Conservation (phyloP, 1,140 invertebrate genomes). For the Macrobrachium nipponense region DNA sequence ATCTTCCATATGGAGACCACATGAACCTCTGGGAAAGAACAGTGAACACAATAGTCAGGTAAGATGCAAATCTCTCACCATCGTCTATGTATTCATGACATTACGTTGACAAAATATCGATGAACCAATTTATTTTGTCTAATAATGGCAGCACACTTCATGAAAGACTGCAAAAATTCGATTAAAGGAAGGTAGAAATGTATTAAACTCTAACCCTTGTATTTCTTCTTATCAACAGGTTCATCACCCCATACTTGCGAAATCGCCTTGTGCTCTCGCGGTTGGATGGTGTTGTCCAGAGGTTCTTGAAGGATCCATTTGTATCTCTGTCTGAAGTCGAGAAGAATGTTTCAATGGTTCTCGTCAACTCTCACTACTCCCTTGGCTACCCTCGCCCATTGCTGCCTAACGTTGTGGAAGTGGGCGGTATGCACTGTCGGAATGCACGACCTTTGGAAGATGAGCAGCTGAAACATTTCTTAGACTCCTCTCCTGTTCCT, state of each 20-base stretch:
- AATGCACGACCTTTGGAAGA: constrained; percentile 64
- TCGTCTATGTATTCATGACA: neutral
- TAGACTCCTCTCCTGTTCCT: constrained; percentile 47
- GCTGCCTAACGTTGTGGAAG: constrained; percentile 72
- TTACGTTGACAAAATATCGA: no score
- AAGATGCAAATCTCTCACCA: neutral
- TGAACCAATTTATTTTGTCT: neutral
- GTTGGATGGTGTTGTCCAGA: constrained; percentile 57
- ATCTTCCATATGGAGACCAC: constrained; percentile 58
- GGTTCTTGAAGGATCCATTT: constrained; percentile 52
- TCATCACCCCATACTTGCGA: constrained; percentile 45
- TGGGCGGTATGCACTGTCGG: constrained; percentile 74
- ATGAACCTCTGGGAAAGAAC: constrained; percentile 65
- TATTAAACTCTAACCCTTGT: neutral
- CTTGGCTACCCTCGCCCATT: constrained; percentile 70
- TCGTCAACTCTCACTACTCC: constrained; percentile 74
- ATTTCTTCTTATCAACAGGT: constrained; percentile 8
- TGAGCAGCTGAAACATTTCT: constrained; percentile 42
- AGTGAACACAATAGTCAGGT: constrained; percentile 63
- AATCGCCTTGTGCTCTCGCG: constrained; percentile 50
- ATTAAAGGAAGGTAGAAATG: no score
- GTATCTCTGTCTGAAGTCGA: constrained; percentile 68
- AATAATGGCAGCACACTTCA: neutral
- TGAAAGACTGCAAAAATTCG: no score
- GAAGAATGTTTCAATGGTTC: constrained; percentile 70